Percentiles rank a stretch among this genome's conserved stretches.
phyloP scores from a whole-genome alignment of 2,888 invertebrate species.

The Thecocarcelia acutangulata region DNA sequence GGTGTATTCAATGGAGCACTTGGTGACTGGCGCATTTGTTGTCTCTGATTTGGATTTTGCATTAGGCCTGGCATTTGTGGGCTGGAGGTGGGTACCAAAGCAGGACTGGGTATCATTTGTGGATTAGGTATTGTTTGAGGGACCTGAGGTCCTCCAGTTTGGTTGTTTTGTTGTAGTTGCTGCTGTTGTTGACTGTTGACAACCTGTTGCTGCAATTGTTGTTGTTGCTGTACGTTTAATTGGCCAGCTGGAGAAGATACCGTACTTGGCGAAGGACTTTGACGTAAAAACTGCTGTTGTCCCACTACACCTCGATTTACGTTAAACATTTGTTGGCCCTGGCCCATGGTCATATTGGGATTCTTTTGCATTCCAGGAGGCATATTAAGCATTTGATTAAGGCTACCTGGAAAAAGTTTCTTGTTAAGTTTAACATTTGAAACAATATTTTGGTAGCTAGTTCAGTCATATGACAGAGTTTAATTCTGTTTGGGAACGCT shows the following conservation, averaged over 20 bases:
- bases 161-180: conserved; percentile 72
- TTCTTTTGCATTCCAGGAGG: conserved; percentile 79
- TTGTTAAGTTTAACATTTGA: no score
- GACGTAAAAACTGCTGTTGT: conserved; percentile 89
- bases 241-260: conserved; percentile 82
- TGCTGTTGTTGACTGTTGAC: conserved; percentile 77
- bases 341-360: conserved; percentile 79
- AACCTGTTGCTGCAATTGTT: conserved; percentile 72
- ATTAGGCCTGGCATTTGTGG: conserved; percentile 85
- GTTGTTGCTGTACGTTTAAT: conserved; percentile 74
- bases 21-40: conserved; percentile 88
- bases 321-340: conserved; percentile 82
- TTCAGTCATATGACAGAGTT: no score
- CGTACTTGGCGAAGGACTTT: conserved; percentile 87
- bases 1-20: conserved; percentile 92
- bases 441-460: no score
- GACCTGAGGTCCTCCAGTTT: conserved; percentile 73
- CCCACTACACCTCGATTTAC: conserved; percentile 84
- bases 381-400: conserved; percentile 80
- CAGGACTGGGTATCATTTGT: conserved; percentile 88
- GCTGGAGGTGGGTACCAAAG: conserved; percentile 86
- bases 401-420: conserved; percentile 70
- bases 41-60: conserved; percentile 82
- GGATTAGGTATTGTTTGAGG: conserved; percentile 79
- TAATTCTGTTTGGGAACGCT: no score